These are phyloP conservation scores for Cenopis cana DNA, from an alignment of 2,888 invertebrate species.

Conservation along the genomic window DNA sequence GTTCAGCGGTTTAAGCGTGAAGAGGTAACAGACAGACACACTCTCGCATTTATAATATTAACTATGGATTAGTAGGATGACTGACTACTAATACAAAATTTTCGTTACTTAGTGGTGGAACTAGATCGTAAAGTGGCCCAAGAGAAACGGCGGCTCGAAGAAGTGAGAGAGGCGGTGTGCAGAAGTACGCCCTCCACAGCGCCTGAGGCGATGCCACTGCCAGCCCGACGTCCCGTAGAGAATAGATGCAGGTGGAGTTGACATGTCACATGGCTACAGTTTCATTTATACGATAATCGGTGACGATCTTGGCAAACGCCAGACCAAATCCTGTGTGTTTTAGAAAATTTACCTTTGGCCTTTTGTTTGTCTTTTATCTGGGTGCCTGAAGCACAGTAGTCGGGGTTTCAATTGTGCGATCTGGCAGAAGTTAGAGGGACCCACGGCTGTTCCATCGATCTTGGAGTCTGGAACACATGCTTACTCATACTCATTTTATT, in stretches of 20 bases:
- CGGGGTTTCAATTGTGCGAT: background rate
- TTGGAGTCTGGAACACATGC: background rate
- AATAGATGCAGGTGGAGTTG: constrained; percentile 52
- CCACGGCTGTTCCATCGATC: background rate
- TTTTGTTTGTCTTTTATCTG: background rate
- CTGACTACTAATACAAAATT: background rate
- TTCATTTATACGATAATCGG: background rate
- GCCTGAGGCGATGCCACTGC: constrained; percentile 10
- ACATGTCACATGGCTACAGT: background rate
- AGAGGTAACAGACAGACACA: too few relatives aligned
- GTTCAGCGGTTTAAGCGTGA: too few relatives aligned
- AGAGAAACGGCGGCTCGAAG: constrained; percentile 69
- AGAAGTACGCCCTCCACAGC: constrained; percentile 49
- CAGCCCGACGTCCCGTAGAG: constrained; percentile 46
- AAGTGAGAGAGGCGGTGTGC: constrained; percentile 73
- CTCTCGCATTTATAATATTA: too few relatives aligned
- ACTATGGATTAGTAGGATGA: too few relatives aligned
- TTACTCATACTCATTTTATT: too few relatives aligned
- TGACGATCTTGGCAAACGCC: background rate
- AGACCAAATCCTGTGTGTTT: background rate
- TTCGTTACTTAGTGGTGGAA: constrained; percentile 67
- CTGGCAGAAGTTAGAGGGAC: background rate
- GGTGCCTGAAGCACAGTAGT: background rate
- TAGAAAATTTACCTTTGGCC: background rate
- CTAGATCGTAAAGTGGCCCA: constrained; percentile 74